These are phyloP conservation scores for Dinomys branickii DNA, from an alignment of 2,113 vertebrate genomes.

Conservation along the genomic window DNA sequence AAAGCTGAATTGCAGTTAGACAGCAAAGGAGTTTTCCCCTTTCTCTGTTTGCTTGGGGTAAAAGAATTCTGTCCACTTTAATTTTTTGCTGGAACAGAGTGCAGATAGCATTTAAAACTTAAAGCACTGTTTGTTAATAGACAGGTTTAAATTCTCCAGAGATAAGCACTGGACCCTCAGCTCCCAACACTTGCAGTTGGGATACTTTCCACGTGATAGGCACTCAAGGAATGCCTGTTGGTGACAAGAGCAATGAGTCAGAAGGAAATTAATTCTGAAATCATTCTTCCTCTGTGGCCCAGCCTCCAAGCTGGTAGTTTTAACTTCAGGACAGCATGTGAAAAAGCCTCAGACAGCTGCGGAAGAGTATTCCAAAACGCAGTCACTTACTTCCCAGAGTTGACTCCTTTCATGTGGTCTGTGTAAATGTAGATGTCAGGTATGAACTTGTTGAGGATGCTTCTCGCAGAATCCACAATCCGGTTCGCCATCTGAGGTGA, in stretches of 20 bases:
- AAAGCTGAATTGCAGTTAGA: background rate
- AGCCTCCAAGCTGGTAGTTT: conserved; percentile 13
- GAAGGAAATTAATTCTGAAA: conserved; percentile 33
- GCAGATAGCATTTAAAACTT: background rate
- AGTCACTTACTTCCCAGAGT: conserved; percentile 95
- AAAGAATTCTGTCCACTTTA: conserved; percentile 6
- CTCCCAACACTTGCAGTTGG: background rate
- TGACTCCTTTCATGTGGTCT: conserved; percentile 96
- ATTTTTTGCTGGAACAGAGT: conserved; percentile 23
- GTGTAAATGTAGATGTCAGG: conserved; percentile 98
- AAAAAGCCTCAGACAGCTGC: background rate
- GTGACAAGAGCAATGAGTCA: background rate
- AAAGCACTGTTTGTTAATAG: background rate
- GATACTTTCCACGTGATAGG: background rate
- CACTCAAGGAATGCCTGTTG: background rate
- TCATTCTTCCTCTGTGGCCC: background rate
- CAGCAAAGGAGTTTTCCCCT: background rate
- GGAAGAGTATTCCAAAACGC: background rate
- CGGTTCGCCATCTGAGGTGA: conserved; percentile 98
- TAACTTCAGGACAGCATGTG: background rate
- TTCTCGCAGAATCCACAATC: conserved; percentile 95
- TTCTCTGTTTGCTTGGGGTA: background rate
- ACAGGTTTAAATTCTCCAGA: background rate
- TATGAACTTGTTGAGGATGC: conserved; percentile 95
- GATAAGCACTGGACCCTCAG: background rate